Evolutionary conservation across 2,797 vertebrate genomes (phyloP).

Genomic region (Cyclopterus lumpus): DNA sequence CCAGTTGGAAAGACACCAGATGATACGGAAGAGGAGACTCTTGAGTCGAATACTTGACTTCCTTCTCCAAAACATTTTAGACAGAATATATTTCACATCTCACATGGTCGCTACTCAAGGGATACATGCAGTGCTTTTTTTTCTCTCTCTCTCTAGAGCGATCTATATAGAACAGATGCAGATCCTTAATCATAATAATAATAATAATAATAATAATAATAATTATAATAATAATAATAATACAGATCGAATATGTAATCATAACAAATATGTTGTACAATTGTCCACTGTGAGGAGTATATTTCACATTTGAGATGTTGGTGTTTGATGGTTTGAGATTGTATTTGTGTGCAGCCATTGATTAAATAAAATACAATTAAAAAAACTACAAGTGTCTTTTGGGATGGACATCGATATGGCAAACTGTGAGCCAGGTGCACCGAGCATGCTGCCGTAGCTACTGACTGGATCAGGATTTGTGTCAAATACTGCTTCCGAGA

Average conservation of each 20-base stretch:
- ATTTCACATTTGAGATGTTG: background rate
- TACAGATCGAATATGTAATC: no score
- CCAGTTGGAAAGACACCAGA: background rate
- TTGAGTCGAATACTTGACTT: background rate
- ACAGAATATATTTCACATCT: background rate
- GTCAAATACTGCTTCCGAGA: constrained; percentile 21
- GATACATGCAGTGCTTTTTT: background rate
- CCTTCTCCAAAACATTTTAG: background rate
- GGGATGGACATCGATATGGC: background rate
- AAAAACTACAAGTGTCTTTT: background rate
- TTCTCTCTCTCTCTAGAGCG: no score
- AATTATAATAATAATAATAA: background rate
- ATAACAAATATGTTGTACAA: background rate
- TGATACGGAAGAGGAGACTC: background rate
- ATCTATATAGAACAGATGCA: no score
- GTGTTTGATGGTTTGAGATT: background rate
- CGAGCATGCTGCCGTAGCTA: background rate
- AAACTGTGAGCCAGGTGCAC: constrained; percentile 3
- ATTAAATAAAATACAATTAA: background rate
- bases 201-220: background rate
- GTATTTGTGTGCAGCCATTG: background rate
- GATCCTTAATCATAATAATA: background rate
- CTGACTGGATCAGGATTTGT: constrained; percentile 40
- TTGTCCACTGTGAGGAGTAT: background rate
- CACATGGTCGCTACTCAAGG: background rate